Evolutionary conservation across 2,888 invertebrate species (phyloP), one percentile per base, ranked within the genome.

Genomic region (Pimpla rufipes): DNA sequence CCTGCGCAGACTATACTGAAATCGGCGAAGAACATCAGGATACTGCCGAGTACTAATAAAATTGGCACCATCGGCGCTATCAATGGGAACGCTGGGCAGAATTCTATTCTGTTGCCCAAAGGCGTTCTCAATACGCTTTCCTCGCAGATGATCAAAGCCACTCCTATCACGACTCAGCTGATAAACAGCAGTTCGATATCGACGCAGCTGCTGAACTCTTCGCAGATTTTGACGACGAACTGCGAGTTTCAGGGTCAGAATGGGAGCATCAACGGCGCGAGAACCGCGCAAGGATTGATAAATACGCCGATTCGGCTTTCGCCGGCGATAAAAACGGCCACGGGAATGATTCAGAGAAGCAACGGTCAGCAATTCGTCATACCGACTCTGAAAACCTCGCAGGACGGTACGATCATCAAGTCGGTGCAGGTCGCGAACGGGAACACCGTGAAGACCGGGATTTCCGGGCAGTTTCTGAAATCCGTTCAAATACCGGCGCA

Each of bases 81-180:
- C 79, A 86, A 55, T 47, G 87, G 4, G n/a, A 76, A 79, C 10
- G 80, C 87, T 0, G 85, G 55, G 21, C 86, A 89, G 21, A 90
- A 90, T 85, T 90, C 92, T 0, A 85, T 92, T 40, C 67, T 92
- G 57, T 68, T 92, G 64, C 90, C 91, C 3, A 92, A 92, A 84
- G 82, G 90, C 5, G 88, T 90, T 7, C 50, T 90, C 11, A 91
- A 91, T 75, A 86, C 89, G 7, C 70, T 91, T 11, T 84, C 91
- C 8, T 88, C 92, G 1, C 90, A 90, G 74, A 83, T 92, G 64
- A 86, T 92, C 47, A 91, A 90, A 78, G 87, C 90, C 11, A 88
- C 90, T 10, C 90, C 91, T 0, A 86, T 92, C 40, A 88, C 89
- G 0, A 88, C 88, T 13, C 89, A 91, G 62, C 70, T 91, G 8